Base-by-base conservation (phyloP, 2,888 invertebrate genomes). In the Cerceris rybyensis region DNA sequence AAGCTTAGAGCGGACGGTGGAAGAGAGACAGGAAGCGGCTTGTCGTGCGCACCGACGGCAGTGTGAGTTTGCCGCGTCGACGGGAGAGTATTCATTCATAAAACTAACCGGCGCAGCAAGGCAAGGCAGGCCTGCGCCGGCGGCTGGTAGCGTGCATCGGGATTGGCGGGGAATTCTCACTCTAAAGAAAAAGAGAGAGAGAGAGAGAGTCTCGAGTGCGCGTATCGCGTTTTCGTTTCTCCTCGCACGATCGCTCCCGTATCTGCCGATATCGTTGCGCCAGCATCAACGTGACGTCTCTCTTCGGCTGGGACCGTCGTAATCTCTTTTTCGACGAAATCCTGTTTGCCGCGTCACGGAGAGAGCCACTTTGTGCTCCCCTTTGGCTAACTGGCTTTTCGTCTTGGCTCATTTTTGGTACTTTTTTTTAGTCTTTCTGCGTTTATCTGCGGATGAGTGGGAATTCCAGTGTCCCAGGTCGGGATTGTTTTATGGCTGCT, bases 61-160 rank as follows among this genome's bases (percentile, higher is more conserved):
- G 81, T 85, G 83, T 82, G 71, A 71, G 84, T 79, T 64, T 70
- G 65, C 82, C 73, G 83, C 78, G 84, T 75, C 75, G 78, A 80
- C 75, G 83, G 85, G 78, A 81, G 86, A 83, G 85, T 81, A 93
- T 93, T 93, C 93, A 93, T 94, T 94, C 94, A 94, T 93, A 93
- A 93, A 90, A 89, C 87, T 84, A 85, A 88, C 78, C 85, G 49
- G 83, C 70, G 83, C 81, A 86, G 86, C 74, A 88, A 87, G 85
- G 83, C 83, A 83, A 84, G 75, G 66, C 84, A 84, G 75, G 66
- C 70, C 17, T 50, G 63, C 67, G 58, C 43, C 60, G 69, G 72
- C 72, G 59, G 73, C 83, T 54, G 55, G 7, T 8, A 78, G 66
- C 78, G 79, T 66, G 70, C 71, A 57, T 70, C 77, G 79, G 74